Evolutionary conservation across 2,113 vertebrate species (phyloP).

Genomic region (Eurystomus gularis): DNA sequence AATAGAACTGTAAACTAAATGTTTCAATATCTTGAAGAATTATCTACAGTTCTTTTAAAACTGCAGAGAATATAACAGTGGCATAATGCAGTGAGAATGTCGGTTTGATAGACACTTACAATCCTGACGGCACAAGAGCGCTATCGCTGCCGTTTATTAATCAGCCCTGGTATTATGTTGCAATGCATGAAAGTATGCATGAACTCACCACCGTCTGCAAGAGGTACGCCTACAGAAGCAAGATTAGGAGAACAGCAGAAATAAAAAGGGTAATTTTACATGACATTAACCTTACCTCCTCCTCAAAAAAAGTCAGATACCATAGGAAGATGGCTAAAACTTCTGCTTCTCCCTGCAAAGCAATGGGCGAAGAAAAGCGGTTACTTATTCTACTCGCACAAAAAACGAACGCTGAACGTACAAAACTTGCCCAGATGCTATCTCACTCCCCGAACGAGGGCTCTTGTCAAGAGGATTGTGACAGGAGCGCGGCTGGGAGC

Average conservation of each 20-base stretch:
- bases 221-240: neutral
- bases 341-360: slow-evolving; percentile 6
- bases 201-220: neutral
- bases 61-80: neutral
- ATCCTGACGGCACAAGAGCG: neutral
- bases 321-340: neutral
- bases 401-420: neutral
- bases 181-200: neutral
- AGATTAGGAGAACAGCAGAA: neutral
- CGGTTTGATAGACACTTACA: slow-evolving; percentile 13
- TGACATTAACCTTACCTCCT: slow-evolving; percentile 49
- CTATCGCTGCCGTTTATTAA: neutral
- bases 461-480: neutral
- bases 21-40: slow-evolving; percentile 52
- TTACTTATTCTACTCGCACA: neutral
- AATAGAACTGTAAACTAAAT: slow-evolving; percentile 44
- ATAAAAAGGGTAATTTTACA: slow-evolving; percentile 11
- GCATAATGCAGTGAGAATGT: slow-evolving; percentile 28
- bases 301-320: neutral
- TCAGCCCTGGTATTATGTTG: neutral
- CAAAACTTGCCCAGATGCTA: neutral
- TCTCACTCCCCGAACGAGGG: neutral
- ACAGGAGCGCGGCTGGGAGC: neutral
- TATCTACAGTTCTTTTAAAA: slow-evolving; percentile 51
- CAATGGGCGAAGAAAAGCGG: neutral